Evolutionary conservation across 1,140 invertebrate genomes (phyloP).

Genomic region (Dendrolimus punctatus): DNA sequence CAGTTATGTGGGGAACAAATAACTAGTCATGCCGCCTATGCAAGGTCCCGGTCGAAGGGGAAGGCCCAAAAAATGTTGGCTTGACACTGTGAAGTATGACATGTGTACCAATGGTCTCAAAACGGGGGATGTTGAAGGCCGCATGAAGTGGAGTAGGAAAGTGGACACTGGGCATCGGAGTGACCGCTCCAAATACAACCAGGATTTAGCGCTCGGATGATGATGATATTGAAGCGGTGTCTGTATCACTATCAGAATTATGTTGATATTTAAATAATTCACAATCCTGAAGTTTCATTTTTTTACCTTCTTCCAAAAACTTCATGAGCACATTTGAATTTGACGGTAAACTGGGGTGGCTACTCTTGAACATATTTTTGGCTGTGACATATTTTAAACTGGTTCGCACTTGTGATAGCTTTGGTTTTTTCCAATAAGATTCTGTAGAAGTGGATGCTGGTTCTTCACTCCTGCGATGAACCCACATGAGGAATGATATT

Average conservation of each 20-base stretch:
- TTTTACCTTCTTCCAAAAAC: constrained; percentile 8
- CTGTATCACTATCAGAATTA: constrained; percentile 7
- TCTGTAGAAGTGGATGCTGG: constrained; percentile 44
- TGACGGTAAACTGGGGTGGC: constrained; percentile 18
- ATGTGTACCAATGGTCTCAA: no score
- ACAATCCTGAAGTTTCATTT: constrained; percentile 15
- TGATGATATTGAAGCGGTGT: constrained; percentile 13
- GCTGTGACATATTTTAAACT: constrained; percentile 23
- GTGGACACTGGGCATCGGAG: no score
- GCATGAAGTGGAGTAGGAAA: no score
- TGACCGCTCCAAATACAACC: no score
- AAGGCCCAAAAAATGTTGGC: no score
- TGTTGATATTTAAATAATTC: constrained; percentile 14
- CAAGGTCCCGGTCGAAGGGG: no score
- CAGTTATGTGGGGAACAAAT: no score
- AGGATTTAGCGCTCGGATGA: no score
- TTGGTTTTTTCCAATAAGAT: constrained; percentile 44
- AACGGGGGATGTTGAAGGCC: no score
- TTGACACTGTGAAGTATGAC: no score
- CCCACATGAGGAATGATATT: constrained; percentile 29
- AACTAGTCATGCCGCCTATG: no score
- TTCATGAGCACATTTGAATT: constrained; percentile 15
- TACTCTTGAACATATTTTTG: constrained; percentile 17
- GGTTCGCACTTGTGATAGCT: constrained; percentile 23
- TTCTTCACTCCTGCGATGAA: constrained; percentile 46